Conservation (phyloP, 2,113 vertebrate species). For the Lota lota region DNA sequence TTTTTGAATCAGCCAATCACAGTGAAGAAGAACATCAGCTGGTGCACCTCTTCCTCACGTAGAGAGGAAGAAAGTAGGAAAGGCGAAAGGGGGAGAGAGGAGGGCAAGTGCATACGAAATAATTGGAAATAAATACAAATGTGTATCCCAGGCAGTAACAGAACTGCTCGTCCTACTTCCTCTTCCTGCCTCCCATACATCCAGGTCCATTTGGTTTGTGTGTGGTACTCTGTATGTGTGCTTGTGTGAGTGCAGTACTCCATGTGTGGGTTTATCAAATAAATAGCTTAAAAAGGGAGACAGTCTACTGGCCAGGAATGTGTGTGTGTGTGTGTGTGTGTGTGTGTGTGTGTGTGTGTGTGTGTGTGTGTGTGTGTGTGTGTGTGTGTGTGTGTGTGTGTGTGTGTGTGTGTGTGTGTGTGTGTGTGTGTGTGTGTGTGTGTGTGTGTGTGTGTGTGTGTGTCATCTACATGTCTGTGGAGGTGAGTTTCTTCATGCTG, state of each 20-base stretch:
- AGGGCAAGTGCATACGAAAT: slow-evolving; percentile 67
- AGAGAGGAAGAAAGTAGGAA: slow-evolving; percentile 59
- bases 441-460: not conserved
- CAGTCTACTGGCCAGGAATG: slow-evolving; percentile 55
- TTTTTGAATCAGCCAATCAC: slow-evolving; percentile 76
- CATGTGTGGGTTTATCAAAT: slow-evolving; percentile 30
- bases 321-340: not conserved
- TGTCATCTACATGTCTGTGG: slow-evolving; percentile 88
- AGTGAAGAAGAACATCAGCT: slow-evolving; percentile 77
- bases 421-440: slow-evolving; percentile 4
- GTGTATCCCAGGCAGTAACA: slow-evolving; percentile 65
- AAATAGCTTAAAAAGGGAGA: slow-evolving; percentile 59
- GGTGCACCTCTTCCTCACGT: slow-evolving; percentile 63
- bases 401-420: slow-evolving; percentile 4
- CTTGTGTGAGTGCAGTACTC: not conserved
- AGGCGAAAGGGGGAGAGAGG: slow-evolving; percentile 52
- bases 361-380: not conserved
- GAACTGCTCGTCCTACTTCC: slow-evolving; percentile 49
- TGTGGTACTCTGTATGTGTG: not conserved
- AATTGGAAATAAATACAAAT: slow-evolving; percentile 70
- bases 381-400: slow-evolving; percentile 24
- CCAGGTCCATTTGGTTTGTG: slow-evolving; percentile 38
- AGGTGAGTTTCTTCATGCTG: slow-evolving; percentile 97
- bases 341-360: slow-evolving; percentile 1
- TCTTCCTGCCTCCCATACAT: slow-evolving; percentile 37